Percentiles rank a stretch among this genome's conserved stretches.
Conservation (phyloP, 2,888 invertebrate species). For the Stramonita haemastoma region DNA sequence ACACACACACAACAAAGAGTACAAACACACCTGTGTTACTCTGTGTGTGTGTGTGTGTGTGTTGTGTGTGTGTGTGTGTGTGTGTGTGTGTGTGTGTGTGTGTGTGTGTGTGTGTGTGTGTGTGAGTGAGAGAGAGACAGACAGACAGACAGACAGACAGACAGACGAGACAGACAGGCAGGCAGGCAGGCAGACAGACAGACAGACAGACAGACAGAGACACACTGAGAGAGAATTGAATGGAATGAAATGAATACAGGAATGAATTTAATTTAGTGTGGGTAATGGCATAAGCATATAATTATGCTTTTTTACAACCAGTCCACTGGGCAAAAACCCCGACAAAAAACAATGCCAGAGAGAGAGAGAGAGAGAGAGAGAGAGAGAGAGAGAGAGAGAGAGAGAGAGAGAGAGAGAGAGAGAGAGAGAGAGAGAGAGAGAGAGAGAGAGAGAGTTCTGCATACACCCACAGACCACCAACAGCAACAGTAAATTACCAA, state of each 20-base stretch:
- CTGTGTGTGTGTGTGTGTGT: neutral
- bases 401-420: neutral
- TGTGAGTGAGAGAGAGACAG: constrained; percentile 10
- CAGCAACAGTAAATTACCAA: too few species aligned
- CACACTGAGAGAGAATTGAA: constrained; percentile 1
- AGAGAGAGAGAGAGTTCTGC: too few species aligned
- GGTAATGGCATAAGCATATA: too few species aligned
- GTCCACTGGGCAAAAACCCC: too few species aligned
- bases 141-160: constrained; percentile 26
- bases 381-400: neutral
- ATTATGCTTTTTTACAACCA: too few species aligned
- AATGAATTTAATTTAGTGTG: neutral
- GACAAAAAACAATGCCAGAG: neutral
- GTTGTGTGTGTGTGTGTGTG: neutral
- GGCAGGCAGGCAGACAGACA: constrained; percentile 30
- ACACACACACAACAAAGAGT: neutral
- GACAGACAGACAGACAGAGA: neutral
- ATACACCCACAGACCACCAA: too few species aligned
- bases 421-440: neutral
- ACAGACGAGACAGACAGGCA: neutral
- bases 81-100: neutral
- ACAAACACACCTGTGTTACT: neutral
- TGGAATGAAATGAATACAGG: neutral
- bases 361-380: constrained; percentile 30
- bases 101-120: neutral